A percentile compares a stretch with the other conserved stretches of the same genome.
Conservation (phyloP, 64 coral and sea anemone species). For the Actinia tenebrosa region DNA sequence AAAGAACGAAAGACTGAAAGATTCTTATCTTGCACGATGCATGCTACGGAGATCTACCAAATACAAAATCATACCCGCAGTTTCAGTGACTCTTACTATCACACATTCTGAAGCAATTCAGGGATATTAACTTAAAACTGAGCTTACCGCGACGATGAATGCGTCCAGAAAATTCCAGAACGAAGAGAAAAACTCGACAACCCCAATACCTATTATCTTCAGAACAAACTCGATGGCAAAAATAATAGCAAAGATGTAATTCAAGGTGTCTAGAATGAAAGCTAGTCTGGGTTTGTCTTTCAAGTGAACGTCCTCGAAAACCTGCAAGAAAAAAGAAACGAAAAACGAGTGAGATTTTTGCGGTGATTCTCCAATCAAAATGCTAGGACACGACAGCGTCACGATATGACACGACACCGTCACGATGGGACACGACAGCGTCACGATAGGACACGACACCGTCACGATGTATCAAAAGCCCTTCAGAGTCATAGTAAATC, state of each 20-base stretch:
- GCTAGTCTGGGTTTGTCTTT: conserved; percentile 35
- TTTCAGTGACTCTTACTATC: no score
- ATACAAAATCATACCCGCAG: neutral
- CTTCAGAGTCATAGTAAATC: neutral
- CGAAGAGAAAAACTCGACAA: conserved; percentile 51
- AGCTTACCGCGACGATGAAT: conserved; percentile 57
- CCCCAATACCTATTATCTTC: conserved; percentile 43
- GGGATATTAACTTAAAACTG: neutral
- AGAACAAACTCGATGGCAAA: conserved; percentile 51
- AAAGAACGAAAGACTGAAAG: conserved; percentile 71
- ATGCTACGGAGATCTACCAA: conserved; percentile 64
- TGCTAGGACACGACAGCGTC: no score
- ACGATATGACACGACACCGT: no score
- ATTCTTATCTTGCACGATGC: conserved; percentile 64
- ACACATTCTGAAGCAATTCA: no score
- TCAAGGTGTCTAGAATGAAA: conserved; percentile 36
- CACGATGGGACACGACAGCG: no score
- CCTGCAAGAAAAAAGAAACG: neutral
- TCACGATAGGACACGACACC: no score
- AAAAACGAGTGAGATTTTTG: neutral
- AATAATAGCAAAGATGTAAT: conserved; percentile 47
- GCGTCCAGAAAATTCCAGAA: conserved; percentile 59
- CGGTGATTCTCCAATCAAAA: neutral
- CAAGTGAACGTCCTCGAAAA: conserved; percentile 61
- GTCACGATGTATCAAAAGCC: neutral